These are phyloP conservation scores for Aporrectodea caliginosa DNA, from an alignment of 1,140 invertebrate species.

Conservation along the genomic window DNA sequence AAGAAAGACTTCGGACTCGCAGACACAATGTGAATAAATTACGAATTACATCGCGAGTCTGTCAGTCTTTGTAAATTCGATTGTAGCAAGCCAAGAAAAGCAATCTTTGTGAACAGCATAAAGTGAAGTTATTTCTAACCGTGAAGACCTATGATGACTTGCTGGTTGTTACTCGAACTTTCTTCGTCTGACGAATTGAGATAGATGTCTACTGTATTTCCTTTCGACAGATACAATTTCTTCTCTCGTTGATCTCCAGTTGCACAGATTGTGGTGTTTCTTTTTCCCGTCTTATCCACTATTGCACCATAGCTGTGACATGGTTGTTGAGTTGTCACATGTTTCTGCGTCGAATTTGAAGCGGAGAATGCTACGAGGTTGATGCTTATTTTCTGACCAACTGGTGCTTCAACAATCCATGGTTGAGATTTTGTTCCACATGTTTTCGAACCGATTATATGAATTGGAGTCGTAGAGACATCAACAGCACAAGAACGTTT, in stretches of 20 bases:
- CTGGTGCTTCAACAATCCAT: background rate
- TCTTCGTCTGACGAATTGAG: background rate
- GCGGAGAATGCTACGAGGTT: background rate
- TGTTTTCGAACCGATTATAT: background rate
- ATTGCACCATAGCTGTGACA: background rate
- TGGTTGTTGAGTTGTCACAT: background rate
- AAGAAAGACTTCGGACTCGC: no score
- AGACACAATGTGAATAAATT: no score
- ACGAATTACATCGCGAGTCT: no score
- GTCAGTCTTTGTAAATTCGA: no score
- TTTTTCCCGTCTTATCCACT: background rate
- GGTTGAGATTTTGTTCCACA: background rate
- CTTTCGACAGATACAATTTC: background rate
- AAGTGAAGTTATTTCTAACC: no score
- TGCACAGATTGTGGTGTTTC: background rate
- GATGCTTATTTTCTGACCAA: background rate
- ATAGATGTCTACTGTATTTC: background rate
- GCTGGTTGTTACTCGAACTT: background rate
- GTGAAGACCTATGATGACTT: no score
- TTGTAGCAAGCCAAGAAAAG: no score
- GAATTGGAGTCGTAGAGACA: background rate
- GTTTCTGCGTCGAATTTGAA: no score
- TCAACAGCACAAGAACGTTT: background rate
- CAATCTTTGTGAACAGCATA: no score
- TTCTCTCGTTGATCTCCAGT: background rate